Evolutionary conservation across 2,797 vertebrate genomes (phyloP).

Genomic region (Acrossocheilus wenchowensis): DNA sequence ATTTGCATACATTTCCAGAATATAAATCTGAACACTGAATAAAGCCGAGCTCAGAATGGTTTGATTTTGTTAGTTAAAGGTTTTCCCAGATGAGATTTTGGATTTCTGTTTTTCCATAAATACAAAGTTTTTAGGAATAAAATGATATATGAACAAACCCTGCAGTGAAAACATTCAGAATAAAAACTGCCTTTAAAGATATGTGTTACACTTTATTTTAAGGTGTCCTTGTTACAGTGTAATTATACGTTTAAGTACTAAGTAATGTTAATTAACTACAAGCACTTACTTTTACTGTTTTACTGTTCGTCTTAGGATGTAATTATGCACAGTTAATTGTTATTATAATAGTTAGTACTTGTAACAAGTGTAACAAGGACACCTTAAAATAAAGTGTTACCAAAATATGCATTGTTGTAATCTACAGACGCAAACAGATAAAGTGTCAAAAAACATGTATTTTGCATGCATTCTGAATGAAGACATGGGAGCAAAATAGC

Average conservation of each 20-base stretch:
- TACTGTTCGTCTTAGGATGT: not conserved
- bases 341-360: not conserved
- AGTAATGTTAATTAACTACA: not conserved
- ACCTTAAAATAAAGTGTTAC: not conserved
- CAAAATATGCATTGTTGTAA: no score
- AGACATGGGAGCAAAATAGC: not conserved
- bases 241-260: not conserved
- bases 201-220: no score
- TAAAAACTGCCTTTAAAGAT: not conserved
- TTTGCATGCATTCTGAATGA: not conserved
- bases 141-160: no score
- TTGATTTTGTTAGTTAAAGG: no score
- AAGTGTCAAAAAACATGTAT: not conserved
- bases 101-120: not conserved
- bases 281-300: not conserved
- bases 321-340: not conserved
- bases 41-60: not conserved
- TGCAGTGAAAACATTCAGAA: not conserved
- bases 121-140: no score
- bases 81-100: not conserved
- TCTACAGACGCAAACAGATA: not conserved
- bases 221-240: not conserved
- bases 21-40: not conserved
- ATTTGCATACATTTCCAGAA: not conserved
- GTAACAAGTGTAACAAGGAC: not conserved